Base-by-base conservation (phyloP, 2,113 vertebrate genomes). In the Chloropsis cyanopogon region DNA sequence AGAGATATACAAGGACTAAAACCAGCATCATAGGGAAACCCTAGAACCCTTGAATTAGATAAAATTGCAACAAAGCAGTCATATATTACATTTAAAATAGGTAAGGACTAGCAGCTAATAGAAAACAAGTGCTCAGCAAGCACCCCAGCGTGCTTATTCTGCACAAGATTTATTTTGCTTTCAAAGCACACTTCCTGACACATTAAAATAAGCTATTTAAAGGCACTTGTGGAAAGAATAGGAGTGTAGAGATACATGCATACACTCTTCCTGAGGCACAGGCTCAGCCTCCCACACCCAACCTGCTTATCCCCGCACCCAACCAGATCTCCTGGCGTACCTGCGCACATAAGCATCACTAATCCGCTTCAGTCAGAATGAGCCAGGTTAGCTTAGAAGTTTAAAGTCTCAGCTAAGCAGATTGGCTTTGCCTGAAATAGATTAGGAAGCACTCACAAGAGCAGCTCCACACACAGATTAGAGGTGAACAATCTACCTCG, bases 321-420 rank as follows among this genome's bases (percentile, higher is more conserved):
- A 92, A 47, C 29, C 60, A 88, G 63, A 86, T 66, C 88, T 72
- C 79, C 66, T 31, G 25, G 39, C 2, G 0, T 82, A 94, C 71
- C 68, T 81, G 76, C 4, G 1, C 60, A 81, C 56, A 77, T 41
- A 76, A 92, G 54, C 82, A 88, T 83, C 82, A 18, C 64, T 93
- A 88, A 97, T 92, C 92, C 1, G 0, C 64, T 73, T 83, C 64
- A 37, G 71, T 16, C 82, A 61, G 50, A 92, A 94, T 28, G 71
- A 95, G 92, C 92, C 88, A 90, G 68, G 80, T 86, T 97, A 93
- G 68, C 56, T 94, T 73, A 83, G 47, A 92, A 88, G 80, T 95
- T 81, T 66, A 90, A 93, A 94, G 60, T 90, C 86, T 70, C 86
- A 73, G 42, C 60, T 95, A 96, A 94, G 91, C 59, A 88, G 92